A percentile compares a stretch with the other conserved stretches of the same genome.
phyloP scores from a whole-genome alignment of 2,113 vertebrate species.

The Leucoraja erinaceus region DNA sequence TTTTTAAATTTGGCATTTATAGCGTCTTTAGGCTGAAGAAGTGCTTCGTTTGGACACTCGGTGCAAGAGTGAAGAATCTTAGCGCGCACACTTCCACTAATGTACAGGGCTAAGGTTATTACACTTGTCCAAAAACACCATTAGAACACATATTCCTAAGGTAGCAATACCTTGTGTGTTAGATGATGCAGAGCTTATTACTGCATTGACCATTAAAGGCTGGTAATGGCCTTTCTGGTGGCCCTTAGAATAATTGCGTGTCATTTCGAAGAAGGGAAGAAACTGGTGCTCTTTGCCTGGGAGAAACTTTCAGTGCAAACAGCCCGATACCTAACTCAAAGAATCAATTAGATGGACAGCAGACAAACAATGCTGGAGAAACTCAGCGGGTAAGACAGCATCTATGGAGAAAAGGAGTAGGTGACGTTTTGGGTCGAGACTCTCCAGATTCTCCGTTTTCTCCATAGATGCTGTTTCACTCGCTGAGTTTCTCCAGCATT shows the following conservation, averaged over 20 bases:
- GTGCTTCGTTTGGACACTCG: slow-evolving; percentile 4
- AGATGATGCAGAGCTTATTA: slow-evolving; percentile 25
- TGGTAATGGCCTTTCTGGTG: not conserved
- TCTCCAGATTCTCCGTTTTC: too few relatives aligned
- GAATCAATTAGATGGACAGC: not conserved
- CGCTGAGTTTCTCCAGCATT: too few relatives aligned
- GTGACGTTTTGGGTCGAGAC: too few relatives aligned
- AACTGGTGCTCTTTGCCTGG: not conserved
- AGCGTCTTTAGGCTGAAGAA: not conserved
- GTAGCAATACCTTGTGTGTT: not conserved
- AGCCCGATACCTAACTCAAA: not conserved
- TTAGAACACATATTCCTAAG: not conserved
- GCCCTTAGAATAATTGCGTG: slow-evolving; percentile 15
- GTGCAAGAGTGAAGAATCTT: not conserved
- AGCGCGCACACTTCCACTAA: slow-evolving; percentile 12
- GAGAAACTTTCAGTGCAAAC: not conserved
- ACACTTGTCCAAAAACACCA: slow-evolving; percentile 22
- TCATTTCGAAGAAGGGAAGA: not conserved
- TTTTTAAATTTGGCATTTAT: slow-evolving; percentile 35
- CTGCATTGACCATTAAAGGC: not conserved
- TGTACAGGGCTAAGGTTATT: slow-evolving; percentile 22
- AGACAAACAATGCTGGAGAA: too few relatives aligned
- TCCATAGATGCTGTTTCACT: too few relatives aligned
- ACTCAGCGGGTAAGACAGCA: too few relatives aligned
- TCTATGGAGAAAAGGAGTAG: too few relatives aligned